These are phyloP conservation scores for Premnoplex brunnescens DNA, from an alignment of 2,797 vertebrate species.

Conservation along the genomic window DNA sequence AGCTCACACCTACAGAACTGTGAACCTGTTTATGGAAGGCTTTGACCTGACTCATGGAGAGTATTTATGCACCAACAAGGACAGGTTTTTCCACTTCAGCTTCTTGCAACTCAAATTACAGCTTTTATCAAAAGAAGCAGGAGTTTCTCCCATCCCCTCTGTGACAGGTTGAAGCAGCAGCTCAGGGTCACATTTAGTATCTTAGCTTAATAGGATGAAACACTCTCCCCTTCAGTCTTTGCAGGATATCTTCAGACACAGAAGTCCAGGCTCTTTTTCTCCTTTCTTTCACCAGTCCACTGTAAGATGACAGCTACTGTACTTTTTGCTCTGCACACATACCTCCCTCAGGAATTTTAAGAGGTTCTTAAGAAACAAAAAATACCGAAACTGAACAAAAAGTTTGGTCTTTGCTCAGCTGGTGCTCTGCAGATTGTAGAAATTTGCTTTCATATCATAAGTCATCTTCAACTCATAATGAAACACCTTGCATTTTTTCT, in stretches of 20 bases:
- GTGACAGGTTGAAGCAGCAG: background rate
- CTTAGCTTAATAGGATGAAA: background rate
- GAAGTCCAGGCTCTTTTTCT: background rate
- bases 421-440: background rate
- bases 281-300: background rate
- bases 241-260: background rate
- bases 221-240: background rate
- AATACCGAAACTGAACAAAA: background rate
- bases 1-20: background rate
- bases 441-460: background rate
- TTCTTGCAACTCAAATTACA: background rate
- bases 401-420: background rate
- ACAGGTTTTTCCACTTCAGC: background rate
- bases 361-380: background rate
- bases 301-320: background rate
- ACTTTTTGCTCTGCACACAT: background rate
- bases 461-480: background rate
- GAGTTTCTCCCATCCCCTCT: background rate
- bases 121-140: background rate
- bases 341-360: background rate
- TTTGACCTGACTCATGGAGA: background rate
- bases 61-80: background rate
- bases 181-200: background rate
- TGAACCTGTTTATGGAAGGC: background rate
- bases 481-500: background rate